Conservation (phyloP, 2,888 invertebrate species). For the Synergus japonicus region DNA sequence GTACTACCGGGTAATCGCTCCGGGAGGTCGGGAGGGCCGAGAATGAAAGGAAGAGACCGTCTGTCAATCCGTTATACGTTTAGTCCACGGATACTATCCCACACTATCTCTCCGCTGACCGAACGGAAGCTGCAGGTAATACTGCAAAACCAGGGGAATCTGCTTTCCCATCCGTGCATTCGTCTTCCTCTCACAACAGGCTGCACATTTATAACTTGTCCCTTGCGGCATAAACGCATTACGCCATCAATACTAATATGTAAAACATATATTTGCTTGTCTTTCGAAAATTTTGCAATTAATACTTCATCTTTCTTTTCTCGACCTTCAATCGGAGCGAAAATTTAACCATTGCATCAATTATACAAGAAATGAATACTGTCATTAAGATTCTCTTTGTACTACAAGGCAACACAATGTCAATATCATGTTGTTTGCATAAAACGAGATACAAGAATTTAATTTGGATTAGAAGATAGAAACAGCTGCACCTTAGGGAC, state of each 20-base stretch:
- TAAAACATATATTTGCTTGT: too few relatives aligned
- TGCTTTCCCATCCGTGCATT: background rate
- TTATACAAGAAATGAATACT: too few relatives aligned
- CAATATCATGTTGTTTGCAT: background rate
- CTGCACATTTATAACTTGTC: background rate
- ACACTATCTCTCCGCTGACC: background rate
- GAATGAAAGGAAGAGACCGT: background rate
- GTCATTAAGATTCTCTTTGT: too few relatives aligned
- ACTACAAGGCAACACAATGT: background rate
- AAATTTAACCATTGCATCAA: too few relatives aligned
- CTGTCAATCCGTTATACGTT: slow-evolving; percentile 35
- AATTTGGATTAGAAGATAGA: background rate
- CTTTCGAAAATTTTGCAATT: too few relatives aligned
- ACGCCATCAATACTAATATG: too few relatives aligned
- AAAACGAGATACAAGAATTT: background rate
- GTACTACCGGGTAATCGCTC: background rate
- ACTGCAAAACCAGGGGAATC: background rate
- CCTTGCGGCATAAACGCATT: background rate
- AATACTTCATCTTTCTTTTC: too few relatives aligned
- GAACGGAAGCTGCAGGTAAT: background rate
- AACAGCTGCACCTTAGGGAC: slow-evolving; percentile 16
- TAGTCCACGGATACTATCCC: background rate
- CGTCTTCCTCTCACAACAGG: background rate
- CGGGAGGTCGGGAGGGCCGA: slow-evolving; percentile 43
- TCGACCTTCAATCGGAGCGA: too few relatives aligned